phyloP scores from a whole-genome alignment of 1,140 invertebrate species.

The Episyrphus balteatus region DNA sequence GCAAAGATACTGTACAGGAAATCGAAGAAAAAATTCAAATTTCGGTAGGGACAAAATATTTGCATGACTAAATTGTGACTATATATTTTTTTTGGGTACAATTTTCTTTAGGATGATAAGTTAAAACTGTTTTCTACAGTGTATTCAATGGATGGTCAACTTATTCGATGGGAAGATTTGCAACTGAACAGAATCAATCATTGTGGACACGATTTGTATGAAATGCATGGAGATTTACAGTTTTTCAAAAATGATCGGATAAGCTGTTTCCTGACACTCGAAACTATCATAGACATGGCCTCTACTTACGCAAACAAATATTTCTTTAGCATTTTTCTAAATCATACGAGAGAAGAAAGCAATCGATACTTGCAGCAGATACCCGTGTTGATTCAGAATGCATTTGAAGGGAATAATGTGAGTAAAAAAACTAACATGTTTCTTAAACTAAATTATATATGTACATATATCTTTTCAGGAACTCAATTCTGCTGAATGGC shows the following conservation, averaged over 20 bases:
- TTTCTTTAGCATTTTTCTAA: conserved; percentile 44
- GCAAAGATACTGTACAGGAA: conserved; percentile 41
- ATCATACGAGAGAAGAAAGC: conserved; percentile 29
- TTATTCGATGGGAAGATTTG: conserved; percentile 35
- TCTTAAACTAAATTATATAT: too few species aligned
- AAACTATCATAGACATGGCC: conserved; percentile 40
- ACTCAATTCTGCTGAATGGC: conserved; percentile 36
- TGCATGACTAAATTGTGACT: too few species aligned
- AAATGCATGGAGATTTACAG: conserved; percentile 19
- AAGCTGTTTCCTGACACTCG: conserved; percentile 42
- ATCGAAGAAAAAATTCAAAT: conserved; percentile 30
- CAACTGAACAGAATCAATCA: conserved; percentile 38
- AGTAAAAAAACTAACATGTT: too few species aligned
- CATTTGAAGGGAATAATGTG: conserved; percentile 25
- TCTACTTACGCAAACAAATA: conserved; percentile 31
- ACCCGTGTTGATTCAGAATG: conserved; percentile 44
- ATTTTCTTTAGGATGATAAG: conserved; percentile 4
- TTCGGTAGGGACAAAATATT: too few species aligned
- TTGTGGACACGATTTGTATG: conserved; percentile 15
- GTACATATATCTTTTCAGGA: conserved; percentile 37
- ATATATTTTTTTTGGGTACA: neutral
- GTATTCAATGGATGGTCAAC: conserved; percentile 20
- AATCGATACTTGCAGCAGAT: conserved; percentile 41
- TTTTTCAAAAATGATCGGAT: conserved; percentile 46
- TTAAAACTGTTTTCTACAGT: conserved; percentile 28